Evolutionary conservation across 2,113 vertebrate species (phyloP).

Genomic region (Corythoichthys haematopterus): DNA sequence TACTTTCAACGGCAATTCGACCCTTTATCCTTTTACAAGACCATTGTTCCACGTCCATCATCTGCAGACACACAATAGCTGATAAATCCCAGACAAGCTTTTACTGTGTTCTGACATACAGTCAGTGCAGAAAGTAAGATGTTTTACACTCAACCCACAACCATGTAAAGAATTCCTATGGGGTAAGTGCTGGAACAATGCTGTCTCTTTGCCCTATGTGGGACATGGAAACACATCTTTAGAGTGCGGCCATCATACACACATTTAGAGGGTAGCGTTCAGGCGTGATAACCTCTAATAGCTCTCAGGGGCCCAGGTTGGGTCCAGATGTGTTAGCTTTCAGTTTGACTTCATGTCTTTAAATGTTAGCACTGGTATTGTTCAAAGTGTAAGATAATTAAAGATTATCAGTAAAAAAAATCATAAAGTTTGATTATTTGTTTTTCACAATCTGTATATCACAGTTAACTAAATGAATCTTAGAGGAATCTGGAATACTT

Average conservation of each 20-base stretch:
- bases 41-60: slow-evolving; percentile 49
- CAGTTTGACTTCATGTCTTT: slow-evolving; percentile 3
- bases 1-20: slow-evolving; percentile 36
- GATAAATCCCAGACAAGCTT: slow-evolving; percentile 54
- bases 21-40: slow-evolving; percentile 51
- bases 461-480: background rate
- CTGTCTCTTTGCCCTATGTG: slow-evolving; percentile 40
- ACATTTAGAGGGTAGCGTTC: slow-evolving; percentile 44
- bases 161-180: slow-evolving; percentile 51
- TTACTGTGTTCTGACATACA: slow-evolving; percentile 54
- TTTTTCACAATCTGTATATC: background rate
- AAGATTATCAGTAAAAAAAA: background rate
- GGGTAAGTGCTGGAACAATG: slow-evolving; percentile 41
- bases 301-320: slow-evolving; percentile 33
- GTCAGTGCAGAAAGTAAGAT: slow-evolving; percentile 46
- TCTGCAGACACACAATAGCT: slow-evolving; percentile 45
- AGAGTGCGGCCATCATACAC: slow-evolving; percentile 12
- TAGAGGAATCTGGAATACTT: slow-evolving; percentile 3
- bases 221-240: slow-evolving; percentile 34
- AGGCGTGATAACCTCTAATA: slow-evolving; percentile 41
- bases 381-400: slow-evolving; percentile 6
- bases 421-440: background rate
- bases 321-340: slow-evolving; percentile 43
- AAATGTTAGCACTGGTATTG: slow-evolving; percentile 14
- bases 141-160: slow-evolving; percentile 63